Conservation (phyloP, 2,888 invertebrate species). For the Coremacera marginata region DNA sequence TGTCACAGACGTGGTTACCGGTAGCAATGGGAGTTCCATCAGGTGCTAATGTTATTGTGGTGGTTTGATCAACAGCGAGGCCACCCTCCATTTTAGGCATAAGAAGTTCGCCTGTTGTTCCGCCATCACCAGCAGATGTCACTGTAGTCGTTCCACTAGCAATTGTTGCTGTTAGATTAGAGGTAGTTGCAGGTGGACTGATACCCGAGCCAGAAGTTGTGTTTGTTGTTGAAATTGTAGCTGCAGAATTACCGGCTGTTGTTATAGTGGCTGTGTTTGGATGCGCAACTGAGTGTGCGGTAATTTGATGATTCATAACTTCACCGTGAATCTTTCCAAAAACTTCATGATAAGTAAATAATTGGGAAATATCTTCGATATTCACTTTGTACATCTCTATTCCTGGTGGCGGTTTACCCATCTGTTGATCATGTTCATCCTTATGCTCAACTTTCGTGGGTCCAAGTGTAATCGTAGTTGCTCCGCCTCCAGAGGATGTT, state of each 20-base stretch:
- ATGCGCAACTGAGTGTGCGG: slow-evolving; percentile 67
- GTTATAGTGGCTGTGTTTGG: slow-evolving; percentile 52
- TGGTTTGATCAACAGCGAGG: slow-evolving; percentile 69
- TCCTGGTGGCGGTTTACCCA: slow-evolving; percentile 70
- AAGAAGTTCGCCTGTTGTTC: slow-evolving; percentile 59
- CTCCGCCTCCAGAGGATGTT: slow-evolving; percentile 54
- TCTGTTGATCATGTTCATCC: slow-evolving; percentile 58
- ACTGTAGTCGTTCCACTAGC: slow-evolving; percentile 43
- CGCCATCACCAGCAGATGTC: slow-evolving; percentile 43
- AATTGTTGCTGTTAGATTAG: slow-evolving; percentile 50
- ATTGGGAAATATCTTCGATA: slow-evolving; percentile 86
- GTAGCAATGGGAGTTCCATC: slow-evolving; percentile 72
- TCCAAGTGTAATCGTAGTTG: slow-evolving; percentile 65
- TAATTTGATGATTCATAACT: slow-evolving; percentile 69
- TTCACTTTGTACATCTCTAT: slow-evolving; percentile 83
- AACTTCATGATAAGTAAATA: slow-evolving; percentile 88
- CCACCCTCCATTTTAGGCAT: slow-evolving; percentile 69
- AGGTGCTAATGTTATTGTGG: slow-evolving; percentile 72
- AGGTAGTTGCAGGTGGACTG: slow-evolving; percentile 41
- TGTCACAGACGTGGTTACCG: slow-evolving; percentile 81
- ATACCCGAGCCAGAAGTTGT: slow-evolving; percentile 44
- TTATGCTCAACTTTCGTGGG: slow-evolving; percentile 60
- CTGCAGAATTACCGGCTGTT: slow-evolving; percentile 46
- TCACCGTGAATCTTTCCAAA: slow-evolving; percentile 76
- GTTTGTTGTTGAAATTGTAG: slow-evolving; percentile 54